Percentiles rank a stretch among this genome's conserved stretches.
These are phyloP conservation scores for Lacanobia oleracea DNA, from an alignment of 2,888 invertebrate species.

Conservation along the genomic window DNA sequence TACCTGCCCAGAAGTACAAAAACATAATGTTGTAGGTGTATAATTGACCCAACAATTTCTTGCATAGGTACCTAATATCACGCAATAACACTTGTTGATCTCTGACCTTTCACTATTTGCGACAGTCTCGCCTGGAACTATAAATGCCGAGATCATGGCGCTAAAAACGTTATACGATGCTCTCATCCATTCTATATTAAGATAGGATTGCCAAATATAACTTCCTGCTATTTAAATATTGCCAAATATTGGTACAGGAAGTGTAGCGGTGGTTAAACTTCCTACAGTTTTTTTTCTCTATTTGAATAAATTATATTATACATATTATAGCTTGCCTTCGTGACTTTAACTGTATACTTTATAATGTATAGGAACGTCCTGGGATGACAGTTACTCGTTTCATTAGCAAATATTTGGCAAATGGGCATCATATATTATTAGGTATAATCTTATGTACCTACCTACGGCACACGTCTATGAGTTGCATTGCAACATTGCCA, in stretches of 20 bases:
- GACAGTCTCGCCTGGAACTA: not conserved
- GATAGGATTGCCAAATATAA: not conserved
- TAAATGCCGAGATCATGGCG: conserved; percentile 7
- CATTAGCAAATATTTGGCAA: too few species aligned
- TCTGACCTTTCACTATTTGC: conserved; percentile 21
- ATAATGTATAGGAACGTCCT: not conserved
- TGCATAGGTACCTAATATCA: not conserved
- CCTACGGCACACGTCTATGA: not conserved
- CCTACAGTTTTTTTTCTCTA: not conserved
- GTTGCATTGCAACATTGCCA: conserved; percentile 4
- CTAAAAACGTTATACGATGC: conserved; percentile 4
- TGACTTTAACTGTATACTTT: not conserved
- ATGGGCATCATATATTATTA: too few species aligned
- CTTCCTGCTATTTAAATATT: conserved; percentile 3
- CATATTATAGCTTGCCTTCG: too few species aligned
- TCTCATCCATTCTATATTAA: conserved; percentile 17
- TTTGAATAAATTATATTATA: too few species aligned
- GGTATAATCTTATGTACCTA: too few species aligned
- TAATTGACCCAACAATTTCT: not conserved
- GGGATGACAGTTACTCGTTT: not conserved
- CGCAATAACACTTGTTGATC: not conserved
- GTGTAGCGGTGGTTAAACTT: not conserved
- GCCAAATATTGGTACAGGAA: not conserved
- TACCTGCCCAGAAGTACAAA: not conserved
- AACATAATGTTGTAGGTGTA: not conserved